These are phyloP conservation scores for Leptestheria dahalacensis DNA, from an alignment of 1,140 invertebrate genomes.

Conservation along the genomic window DNA sequence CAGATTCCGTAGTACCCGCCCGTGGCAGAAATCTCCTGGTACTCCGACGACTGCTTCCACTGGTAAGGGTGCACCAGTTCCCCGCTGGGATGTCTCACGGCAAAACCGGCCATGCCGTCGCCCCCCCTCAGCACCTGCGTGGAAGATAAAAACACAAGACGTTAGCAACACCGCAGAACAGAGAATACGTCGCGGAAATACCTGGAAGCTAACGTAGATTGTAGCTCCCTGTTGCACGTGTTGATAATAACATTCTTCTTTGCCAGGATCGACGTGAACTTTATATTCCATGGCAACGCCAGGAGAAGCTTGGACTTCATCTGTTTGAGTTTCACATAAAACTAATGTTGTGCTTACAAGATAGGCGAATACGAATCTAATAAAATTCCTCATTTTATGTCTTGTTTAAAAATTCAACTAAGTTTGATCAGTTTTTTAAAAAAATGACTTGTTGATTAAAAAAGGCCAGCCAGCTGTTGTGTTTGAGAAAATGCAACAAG, in stretches of 20 bases:
- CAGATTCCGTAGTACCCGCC: slow-evolving; percentile 87
- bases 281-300: slow-evolving; percentile 90
- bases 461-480: neutral
- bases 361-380: too few species aligned
- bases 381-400: neutral
- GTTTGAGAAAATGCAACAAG: too few species aligned
- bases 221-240: slow-evolving; percentile 81
- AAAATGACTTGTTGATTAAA: neutral
- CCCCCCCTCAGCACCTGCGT: slow-evolving; percentile 53
- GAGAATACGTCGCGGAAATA: slow-evolving; percentile 40
- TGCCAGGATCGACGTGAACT: slow-evolving; percentile 80
- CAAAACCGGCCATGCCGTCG: slow-evolving; percentile 82
- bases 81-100: slow-evolving; percentile 67
- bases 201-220: slow-evolving; percentile 84
- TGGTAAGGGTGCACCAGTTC: slow-evolving; percentile 74
- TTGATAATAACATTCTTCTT: slow-evolving; percentile 89
- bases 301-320: slow-evolving; percentile 45
- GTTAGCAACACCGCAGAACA: slow-evolving; percentile 4
- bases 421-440: neutral
- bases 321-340: neutral
- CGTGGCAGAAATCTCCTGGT: slow-evolving; percentile 58
- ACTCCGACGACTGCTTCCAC: slow-evolving; percentile 71
- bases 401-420: neutral
- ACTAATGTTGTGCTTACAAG: neutral
- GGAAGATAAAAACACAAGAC: slow-evolving; percentile 10